Conservation (phyloP, 2,888 invertebrate species). For the Mythimna lalbum region DNA sequence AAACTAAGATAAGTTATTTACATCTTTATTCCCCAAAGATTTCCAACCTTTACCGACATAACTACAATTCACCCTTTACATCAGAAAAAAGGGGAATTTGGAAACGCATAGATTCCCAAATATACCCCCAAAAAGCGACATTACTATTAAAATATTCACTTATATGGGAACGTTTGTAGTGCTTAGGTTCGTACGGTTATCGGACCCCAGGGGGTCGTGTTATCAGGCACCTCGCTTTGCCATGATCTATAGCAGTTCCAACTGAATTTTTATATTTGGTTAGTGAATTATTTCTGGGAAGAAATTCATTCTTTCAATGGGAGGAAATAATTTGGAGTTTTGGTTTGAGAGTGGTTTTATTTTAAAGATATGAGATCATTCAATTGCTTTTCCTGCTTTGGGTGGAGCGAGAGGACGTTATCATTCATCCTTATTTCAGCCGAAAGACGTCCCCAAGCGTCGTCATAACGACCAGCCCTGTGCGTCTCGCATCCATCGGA, state of each 20-base stretch:
- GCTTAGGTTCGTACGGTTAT: slow-evolving; percentile 41
- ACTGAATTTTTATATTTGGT: slow-evolving; percentile 40
- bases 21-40: background rate
- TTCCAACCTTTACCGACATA: background rate
- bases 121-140: slow-evolving; percentile 25
- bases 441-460: too few relatives aligned
- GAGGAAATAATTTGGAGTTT: background rate
- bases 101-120: slow-evolving; percentile 27
- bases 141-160: slow-evolving; percentile 61
- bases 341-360: background rate
- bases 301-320: background rate
- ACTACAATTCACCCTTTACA: slow-evolving; percentile 7
- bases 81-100: background rate
- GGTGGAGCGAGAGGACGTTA: too few relatives aligned
- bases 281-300: slow-evolving; percentile 18
- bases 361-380: background rate
- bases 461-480: too few relatives aligned
- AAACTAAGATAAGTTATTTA: too few relatives aligned
- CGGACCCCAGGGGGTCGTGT: slow-evolving; percentile 53
- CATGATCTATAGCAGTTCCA: slow-evolving; percentile 56
- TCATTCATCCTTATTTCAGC: too few relatives aligned
- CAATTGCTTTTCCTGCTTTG: too few relatives aligned
- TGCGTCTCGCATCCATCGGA: too few relatives aligned
- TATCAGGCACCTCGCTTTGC: slow-evolving; percentile 33
- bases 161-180: slow-evolving; percentile 42